Base-by-base conservation (phyloP, 2,888 invertebrate species). In the Megastigmus dorsalis region DNA sequence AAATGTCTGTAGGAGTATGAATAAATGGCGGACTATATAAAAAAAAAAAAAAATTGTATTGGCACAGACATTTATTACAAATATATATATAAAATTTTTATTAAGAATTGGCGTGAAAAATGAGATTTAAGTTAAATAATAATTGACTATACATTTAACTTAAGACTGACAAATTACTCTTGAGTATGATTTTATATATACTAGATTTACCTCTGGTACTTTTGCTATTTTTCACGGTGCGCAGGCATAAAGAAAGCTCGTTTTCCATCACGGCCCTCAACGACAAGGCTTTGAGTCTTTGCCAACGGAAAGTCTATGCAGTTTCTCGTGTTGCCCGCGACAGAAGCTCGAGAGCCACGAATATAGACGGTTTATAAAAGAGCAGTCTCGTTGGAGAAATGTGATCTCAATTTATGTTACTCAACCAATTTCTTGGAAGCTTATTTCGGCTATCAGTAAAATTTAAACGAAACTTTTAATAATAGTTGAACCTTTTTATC, bases 361-460 rank as follows among this genome's bases (percentile, higher is more conserved):
- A 75, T 75, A 71, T 71, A 75, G 68, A 72, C 48, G 33, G 38
- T 54, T 15, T 52, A 66, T 57, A 60, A 57, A 66, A 57, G 71
- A 67, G 70, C 30, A 30, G 38, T 38, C 28, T 33, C 48, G 60
- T 71, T 48, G 50, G 71, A 71, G 75, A 68, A 62, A 75, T 52
- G 67, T 63, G 75, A 66, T 59, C 74, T 63, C 67, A 41, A 70
- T 70, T 74, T 54, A 59, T 43, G 54, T 70, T 70, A 41, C 65
- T 60, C 69, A 65, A 66, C 52, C 45, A 28, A 13, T 38, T 74
- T 74, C 74, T 43, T 18, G 48, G 74, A 69, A 74, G 36, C 13
- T 69, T 65, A 69, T 69, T 74, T 69, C 43, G 15, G 38, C 4
- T 48, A n/a, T n/a, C n/a, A n/a, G n/a, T n/a, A n/a, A n/a, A n/a